Evolutionary conservation across 2,797 vertebrate genomes (phyloP).

Genomic region (Liparis tanakae): DNA sequence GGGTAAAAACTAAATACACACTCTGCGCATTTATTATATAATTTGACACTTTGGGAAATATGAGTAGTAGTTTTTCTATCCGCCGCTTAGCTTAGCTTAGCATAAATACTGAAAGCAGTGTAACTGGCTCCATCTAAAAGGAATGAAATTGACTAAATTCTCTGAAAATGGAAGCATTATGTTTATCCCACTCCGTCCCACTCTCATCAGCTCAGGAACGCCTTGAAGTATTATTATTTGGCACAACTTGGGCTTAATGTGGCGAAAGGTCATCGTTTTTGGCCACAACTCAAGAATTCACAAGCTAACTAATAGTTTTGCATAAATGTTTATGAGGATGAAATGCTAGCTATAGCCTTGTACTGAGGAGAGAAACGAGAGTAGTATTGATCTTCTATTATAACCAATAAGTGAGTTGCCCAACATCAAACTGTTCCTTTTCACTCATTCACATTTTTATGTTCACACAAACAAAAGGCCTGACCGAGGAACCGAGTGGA

Average conservation of each 20-base stretch:
- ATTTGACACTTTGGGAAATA: too few relatives aligned
- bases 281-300: too few relatives aligned
- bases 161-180: too few relatives aligned
- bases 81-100: neutral
- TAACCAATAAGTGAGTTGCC: neutral
- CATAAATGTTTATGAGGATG: neutral
- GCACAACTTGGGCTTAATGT: too few relatives aligned
- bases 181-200: too few relatives aligned
- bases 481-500: conserved; percentile 87
- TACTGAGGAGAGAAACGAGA: neutral
- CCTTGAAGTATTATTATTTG: too few relatives aligned
- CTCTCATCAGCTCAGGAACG: too few relatives aligned
- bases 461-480: conserved; percentile 76
- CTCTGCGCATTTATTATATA: neutral
- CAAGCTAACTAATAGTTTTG: neutral
- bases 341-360: neutral
- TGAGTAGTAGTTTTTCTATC: too few relatives aligned
- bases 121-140: too few relatives aligned
- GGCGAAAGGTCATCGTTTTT: too few relatives aligned
- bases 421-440: neutral
- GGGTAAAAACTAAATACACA: conserved; percentile 79
- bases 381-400: neutral
- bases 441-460: neutral
- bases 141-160: too few relatives aligned
- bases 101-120: neutral